Percentiles rank a stretch among this genome's conserved stretches.
phyloP scores from a whole-genome alignment of 2,797 vertebrate genomes.

The Garrulus glandarius region DNA sequence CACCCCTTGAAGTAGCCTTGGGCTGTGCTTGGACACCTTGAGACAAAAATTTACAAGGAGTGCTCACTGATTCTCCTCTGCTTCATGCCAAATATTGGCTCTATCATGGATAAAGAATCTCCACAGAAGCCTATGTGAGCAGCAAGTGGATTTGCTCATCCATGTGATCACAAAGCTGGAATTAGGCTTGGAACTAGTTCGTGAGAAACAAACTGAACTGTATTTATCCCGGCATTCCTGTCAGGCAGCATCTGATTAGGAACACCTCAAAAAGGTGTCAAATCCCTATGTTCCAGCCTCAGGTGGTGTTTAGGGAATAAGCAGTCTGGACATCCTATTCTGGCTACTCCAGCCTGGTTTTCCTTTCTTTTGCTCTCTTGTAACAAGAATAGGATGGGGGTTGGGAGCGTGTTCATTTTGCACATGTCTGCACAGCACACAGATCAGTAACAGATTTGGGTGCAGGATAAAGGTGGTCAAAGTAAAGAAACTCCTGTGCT shows the following conservation, averaged over 20 bases:
- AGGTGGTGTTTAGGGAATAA: not conserved
- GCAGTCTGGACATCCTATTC: not conserved
- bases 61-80: not conserved
- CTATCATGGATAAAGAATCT: not conserved
- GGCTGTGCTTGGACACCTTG: not conserved
- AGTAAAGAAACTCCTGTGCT: not conserved
- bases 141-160: not conserved
- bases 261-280: not conserved
- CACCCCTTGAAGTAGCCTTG: rapidly evolving
- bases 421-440: not conserved
- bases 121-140: not conserved
- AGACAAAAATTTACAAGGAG: not conserved
- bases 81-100: not conserved
- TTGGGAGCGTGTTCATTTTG: not conserved
- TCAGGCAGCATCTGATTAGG: not conserved
- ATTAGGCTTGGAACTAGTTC: not conserved
- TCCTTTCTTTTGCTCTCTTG: not conserved
- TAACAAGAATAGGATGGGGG: not conserved
- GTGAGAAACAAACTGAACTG: not conserved
- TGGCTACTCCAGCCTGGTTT: not conserved
- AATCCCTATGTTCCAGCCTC: not conserved
- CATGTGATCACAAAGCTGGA: not conserved
- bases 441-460: not conserved
- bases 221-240: not conserved
- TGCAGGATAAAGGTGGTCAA: not conserved